Percentiles rank a stretch among this genome's conserved stretches.
Evolutionary conservation across 2,113 vertebrate genomes (phyloP).

Genomic region (Camelus bactrianus): DNA sequence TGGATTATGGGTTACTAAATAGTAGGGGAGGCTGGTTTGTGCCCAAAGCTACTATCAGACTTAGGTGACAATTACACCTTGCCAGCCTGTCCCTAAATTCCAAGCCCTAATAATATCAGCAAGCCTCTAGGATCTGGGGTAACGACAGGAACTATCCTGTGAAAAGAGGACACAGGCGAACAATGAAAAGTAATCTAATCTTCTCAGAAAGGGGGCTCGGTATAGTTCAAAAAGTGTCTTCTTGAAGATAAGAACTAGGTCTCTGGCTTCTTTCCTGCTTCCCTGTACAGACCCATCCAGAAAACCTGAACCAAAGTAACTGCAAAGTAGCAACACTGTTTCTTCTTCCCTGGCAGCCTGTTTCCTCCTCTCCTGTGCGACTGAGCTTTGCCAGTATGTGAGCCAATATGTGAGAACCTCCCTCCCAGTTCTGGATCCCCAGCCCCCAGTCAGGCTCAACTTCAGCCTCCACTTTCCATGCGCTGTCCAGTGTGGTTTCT

Average conservation of each 20-base stretch:
- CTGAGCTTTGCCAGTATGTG: background rate
- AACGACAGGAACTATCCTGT: background rate
- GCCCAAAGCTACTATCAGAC: background rate
- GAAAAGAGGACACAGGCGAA: background rate
- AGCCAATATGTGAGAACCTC: background rate
- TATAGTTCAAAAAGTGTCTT: background rate
- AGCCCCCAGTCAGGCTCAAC: rapidly evolving
- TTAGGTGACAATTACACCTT: background rate
- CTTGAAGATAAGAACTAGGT: background rate
- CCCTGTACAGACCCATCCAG: no score
- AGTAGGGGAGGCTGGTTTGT: background rate
- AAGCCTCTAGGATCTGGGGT: background rate
- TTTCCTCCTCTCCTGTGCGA: background rate
- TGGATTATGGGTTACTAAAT: background rate
- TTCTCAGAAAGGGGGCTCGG: background rate
- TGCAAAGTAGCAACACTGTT: background rate
- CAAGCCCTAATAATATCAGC: background rate
- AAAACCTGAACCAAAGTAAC: no score
- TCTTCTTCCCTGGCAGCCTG: background rate
- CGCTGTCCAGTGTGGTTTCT: background rate
- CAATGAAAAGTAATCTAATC: background rate
- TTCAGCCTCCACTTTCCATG: background rate
- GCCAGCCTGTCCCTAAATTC: background rate
- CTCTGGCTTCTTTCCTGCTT: background rate
- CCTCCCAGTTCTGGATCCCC: background rate